These are phyloP conservation scores for Ceratitis capitata DNA, from an alignment of 1,140 invertebrate species.

Conservation along the genomic window DNA sequence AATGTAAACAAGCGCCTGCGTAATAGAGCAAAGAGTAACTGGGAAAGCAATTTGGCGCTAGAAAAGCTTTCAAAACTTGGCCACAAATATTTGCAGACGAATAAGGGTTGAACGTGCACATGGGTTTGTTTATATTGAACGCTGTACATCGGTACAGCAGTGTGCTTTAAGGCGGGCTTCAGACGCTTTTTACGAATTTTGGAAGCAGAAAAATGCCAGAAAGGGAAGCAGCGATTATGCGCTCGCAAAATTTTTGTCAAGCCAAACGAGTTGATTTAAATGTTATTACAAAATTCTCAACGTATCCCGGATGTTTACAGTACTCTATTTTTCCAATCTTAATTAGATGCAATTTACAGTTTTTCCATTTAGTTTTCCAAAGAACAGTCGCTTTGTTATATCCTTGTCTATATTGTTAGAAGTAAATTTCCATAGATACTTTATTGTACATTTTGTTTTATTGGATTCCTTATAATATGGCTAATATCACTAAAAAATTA, in stretches of 20 bases:
- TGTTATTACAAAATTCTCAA: too few relatives aligned
- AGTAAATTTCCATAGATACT: not conserved
- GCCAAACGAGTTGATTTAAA: too few relatives aligned
- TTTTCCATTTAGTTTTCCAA: not conserved
- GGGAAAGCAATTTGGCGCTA: not conserved
- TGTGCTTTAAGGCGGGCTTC: not conserved
- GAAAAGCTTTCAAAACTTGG: not conserved
- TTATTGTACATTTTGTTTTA: not conserved
- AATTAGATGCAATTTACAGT: not conserved
- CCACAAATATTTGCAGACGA: not conserved
- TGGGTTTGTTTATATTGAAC: not conserved
- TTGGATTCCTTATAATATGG: not conserved
- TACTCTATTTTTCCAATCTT: too few relatives aligned
- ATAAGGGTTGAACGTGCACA: not conserved
- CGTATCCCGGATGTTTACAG: too few relatives aligned
- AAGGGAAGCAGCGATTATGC: not conserved
- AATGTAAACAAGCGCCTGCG: constrained; percentile 32
- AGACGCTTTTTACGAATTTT: not conserved
- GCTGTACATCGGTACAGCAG: not conserved
- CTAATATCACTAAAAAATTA: not conserved
- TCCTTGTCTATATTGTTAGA: not conserved
- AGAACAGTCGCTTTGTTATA: not conserved
- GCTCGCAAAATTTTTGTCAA: too few relatives aligned
- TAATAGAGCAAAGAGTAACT: not conserved
- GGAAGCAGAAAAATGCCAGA: not conserved